Percentiles rank a stretch among this genome's conserved stretches.
Conservation (phyloP, 2,888 invertebrate species). For the Orchesella flavescens region DNA sequence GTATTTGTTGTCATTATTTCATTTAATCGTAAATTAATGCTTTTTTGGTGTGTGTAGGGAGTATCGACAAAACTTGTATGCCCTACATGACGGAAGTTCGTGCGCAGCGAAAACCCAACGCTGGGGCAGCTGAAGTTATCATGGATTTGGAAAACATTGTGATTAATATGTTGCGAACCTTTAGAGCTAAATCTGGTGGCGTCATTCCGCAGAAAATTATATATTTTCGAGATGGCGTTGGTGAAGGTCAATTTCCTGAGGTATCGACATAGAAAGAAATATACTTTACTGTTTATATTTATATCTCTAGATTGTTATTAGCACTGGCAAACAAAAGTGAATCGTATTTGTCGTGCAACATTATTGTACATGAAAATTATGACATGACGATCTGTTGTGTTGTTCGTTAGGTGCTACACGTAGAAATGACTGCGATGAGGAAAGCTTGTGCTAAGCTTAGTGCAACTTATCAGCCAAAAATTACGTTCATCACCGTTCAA, state of each 20-base stretch:
- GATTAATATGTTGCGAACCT: conserved; percentile 59
- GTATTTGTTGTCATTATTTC: not conserved
- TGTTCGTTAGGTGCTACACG: conserved; percentile 72
- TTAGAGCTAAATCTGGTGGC: not conserved
- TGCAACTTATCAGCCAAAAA: conserved; percentile 77
- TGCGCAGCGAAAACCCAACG: conserved; percentile 53
- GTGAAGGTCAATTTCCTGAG: conserved; percentile 73
- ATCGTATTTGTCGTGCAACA: too few species aligned
- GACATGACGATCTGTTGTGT: not conserved
- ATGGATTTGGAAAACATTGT: conserved; percentile 59
- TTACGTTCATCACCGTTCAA: conserved; percentile 80
- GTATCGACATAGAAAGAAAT: conserved; percentile 38
- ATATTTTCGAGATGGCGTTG: conserved; percentile 74
- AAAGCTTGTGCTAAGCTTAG: conserved; percentile 76
- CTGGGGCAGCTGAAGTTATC: conserved; percentile 65
- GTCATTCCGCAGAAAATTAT: conserved; percentile 73
- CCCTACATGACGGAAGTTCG: conserved; percentile 62
- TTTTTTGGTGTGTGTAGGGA: conserved; percentile 20
- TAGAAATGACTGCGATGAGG: conserved; percentile 73
- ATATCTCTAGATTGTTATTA: too few species aligned
- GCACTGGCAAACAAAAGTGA: too few species aligned
- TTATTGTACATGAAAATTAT: not conserved
- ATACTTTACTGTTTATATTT: too few species aligned
- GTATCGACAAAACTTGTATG: conserved; percentile 60
- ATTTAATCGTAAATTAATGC: not conserved